Conservation (phyloP, 2,888 invertebrate species). For the Mythimna pallens region DNA sequence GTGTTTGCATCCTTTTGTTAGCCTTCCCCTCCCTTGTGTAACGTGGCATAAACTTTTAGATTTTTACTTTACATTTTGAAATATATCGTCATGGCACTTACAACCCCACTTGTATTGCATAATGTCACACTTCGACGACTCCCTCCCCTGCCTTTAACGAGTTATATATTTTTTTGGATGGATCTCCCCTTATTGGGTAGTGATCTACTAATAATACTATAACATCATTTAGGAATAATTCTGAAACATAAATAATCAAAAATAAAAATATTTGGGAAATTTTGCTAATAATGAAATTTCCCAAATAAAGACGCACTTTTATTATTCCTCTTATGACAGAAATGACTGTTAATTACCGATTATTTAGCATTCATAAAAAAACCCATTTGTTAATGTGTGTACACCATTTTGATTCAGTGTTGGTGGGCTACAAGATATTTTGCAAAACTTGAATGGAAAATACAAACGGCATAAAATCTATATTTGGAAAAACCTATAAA, state of each 20-base stretch:
- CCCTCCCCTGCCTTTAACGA: too few relatives aligned
- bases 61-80: too few relatives aligned
- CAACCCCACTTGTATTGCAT: too few relatives aligned
- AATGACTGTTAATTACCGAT: neutral
- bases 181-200: too few relatives aligned
- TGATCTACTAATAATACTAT: too few relatives aligned
- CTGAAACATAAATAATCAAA: neutral
- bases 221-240: neutral
- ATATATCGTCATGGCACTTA: too few relatives aligned
- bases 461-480: constrained; percentile 25
- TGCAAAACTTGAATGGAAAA: constrained; percentile 44
- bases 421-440: constrained; percentile 23
- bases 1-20: too few relatives aligned
- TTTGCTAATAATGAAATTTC: constrained; percentile 4
- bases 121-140: too few relatives aligned
- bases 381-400: constrained; percentile 1
- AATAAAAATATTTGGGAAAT: constrained; percentile 2
- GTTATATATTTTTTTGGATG: too few relatives aligned
- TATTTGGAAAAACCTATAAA: constrained; percentile 41
- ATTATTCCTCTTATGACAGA: neutral
- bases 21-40: too few relatives aligned
- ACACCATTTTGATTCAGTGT: neutral
- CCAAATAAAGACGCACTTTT: neutral
- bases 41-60: too few relatives aligned
- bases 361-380: constrained; percentile 11